Evolutionary conservation across 2,797 vertebrate species (phyloP), one percentile per base, ranked within the genome.

Genomic region (Anguilla anguilla): DNA sequence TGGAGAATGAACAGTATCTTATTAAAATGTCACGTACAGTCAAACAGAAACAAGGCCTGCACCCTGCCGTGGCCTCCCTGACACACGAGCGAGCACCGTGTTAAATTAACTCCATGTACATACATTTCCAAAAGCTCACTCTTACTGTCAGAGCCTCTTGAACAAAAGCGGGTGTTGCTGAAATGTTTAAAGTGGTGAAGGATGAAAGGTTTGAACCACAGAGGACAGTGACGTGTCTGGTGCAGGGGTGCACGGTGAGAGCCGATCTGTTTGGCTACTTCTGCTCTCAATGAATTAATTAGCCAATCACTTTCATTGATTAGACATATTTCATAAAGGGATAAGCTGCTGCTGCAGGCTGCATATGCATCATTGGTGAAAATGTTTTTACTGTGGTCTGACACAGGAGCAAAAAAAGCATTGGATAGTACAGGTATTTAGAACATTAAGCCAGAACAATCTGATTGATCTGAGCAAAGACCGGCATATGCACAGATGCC

Each of bases 1-100:
- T 77, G 59, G 43, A 51, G 43, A 89, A 82, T 35, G 28, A 49
- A 81, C 64, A 64, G 74, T 87, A 86, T 88, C 85, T 84, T 79
- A 22, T 86, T 88, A 43, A 85, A n/a, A 22, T 87, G 55, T 89
- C 87, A 86, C 64, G 11, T 59, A 67, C 46, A 53, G 49, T 83
- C 51, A 83, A n/a, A 49, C 28, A 49, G 77, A 61, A 83, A 86
- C 74, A 86, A 6, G 51, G 53, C 19, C 74, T 88, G 86, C 57
- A 67, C 87, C 85, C 84, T 85, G 43, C 3, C n/a, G 22, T 3
- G 81, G 49, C 43, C 81, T n/a, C 43, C 25, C 22, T 53, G 43
- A 53, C 79, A 51, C 46, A 53, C 25, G 19, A 51, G 81, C 81
- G 0, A 83, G 43, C 74, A 35, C 74, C 31, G 17, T 77, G 74